A percentile compares a stretch with the other conserved stretches of the same genome.
Conservation (phyloP, 2,113 vertebrate genomes). For the Cisticola juncidis region DNA sequence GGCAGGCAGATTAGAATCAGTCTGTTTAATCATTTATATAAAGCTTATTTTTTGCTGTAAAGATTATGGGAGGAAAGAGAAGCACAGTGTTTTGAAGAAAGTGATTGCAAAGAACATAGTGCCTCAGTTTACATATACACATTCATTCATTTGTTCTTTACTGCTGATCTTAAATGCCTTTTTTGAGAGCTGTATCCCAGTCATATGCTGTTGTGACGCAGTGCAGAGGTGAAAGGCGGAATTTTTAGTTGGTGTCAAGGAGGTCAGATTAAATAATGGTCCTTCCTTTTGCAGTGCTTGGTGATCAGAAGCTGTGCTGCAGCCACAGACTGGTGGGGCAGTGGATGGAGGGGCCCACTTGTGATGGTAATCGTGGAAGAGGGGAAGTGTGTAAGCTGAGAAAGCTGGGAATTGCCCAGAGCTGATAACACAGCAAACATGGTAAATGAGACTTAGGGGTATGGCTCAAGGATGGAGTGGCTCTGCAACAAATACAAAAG, state of each 20-base stretch:
- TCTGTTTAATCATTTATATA: background rate
- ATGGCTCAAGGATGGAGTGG: background rate
- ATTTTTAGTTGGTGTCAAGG: background rate
- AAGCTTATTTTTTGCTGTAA: background rate
- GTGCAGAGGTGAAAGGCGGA: background rate
- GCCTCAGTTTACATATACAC: background rate
- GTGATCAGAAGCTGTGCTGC: background rate
- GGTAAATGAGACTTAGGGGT: rapidly evolving
- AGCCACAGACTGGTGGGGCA: background rate
- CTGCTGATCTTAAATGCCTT: background rate
- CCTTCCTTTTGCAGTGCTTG: background rate
- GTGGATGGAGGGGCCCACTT: rapidly evolving
- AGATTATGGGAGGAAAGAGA: background rate
- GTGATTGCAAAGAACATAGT: background rate
- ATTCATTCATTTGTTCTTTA: background rate
- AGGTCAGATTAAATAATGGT: background rate
- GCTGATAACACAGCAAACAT: background rate
- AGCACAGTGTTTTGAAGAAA: background rate
- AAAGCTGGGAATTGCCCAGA: background rate
- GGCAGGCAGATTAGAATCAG: background rate
- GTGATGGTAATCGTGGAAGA: background rate
- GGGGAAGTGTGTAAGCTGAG: background rate
- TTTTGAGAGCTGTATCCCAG: background rate
- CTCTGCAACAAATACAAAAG: background rate
- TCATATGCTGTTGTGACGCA: background rate